Base-by-base conservation (phyloP, 37 sponge, comb jelly and placozoan genomes). In the Ianthella basta region DNA sequence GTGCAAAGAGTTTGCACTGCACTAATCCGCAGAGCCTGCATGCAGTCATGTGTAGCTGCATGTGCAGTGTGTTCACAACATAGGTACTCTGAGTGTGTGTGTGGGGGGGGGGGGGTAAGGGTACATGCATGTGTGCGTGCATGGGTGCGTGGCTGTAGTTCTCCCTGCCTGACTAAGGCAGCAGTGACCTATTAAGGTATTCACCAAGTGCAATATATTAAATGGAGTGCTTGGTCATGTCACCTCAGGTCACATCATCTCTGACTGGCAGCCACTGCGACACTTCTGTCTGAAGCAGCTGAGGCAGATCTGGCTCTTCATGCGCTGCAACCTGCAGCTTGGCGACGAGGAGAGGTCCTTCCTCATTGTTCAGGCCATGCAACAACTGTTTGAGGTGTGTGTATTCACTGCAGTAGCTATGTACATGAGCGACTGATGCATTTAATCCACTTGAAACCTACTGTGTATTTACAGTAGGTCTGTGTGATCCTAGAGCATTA, bases 271-370 rank as follows among this genome's bases (percentile, higher is more conserved):
- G 73, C 86, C 91, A 6, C 65, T 94, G 21, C 59, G 97, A 21
- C 92, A 91, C 83, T 97, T 94, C 87, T 97, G 97, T 59, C 61
- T 97, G n/a, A 77, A 89, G 16, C 95, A 97, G 67, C 65, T 97
- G 79, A 39, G 81, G 59, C 89, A 92, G 0, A 65, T 94, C 33
- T 97, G 97, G 97, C 60, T 88, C 55, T 81, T 86, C 84, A 88
- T 97, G 89, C 63, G 81, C 21, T 85, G 82, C 63, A 91, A 92
- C 54, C 83, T 92, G 65, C 73, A 82, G 23, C 68, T 94, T 14
- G 86, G 88, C 14, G 92, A 94, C 6, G 97, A 97, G 64, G 94
- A 97, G 89, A 80, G 90, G 53, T 82, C 85, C 15, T 93, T 93
- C 73, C 80, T 93, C 19, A 55, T 93, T 40, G 87, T 82, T 61